Evolutionary conservation across 2,888 invertebrate genomes (phyloP).

Genomic region (Pristionchus fissidentatus): DNA sequence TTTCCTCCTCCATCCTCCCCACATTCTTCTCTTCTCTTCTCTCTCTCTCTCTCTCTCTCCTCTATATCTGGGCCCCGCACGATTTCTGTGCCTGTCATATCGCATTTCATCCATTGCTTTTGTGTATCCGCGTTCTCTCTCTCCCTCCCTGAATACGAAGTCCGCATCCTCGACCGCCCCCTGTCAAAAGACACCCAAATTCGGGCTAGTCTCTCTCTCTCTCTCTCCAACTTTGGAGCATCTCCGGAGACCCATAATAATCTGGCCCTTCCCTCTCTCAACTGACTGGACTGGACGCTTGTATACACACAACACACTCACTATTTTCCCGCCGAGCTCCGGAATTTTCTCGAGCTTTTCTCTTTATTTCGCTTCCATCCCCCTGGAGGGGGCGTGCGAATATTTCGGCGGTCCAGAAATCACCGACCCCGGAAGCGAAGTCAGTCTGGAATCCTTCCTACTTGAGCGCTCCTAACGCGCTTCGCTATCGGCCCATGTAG

Average conservation of each 20-base stretch:
- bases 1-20: background rate
- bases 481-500: slow-evolving; percentile 53
- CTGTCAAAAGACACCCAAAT: no score
- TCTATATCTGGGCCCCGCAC: background rate
- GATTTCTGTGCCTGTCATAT: slow-evolving; percentile 23
- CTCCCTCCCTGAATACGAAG: no score
- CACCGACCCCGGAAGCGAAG: background rate
- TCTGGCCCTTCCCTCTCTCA: slow-evolving; percentile 4
- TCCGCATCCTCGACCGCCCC: no score
- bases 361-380: background rate
- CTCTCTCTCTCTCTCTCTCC: background rate
- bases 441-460: slow-evolving; percentile 5
- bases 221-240: slow-evolving; percentile 20
- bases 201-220: background rate
- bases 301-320: background rate
- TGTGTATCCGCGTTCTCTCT: background rate
- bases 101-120: slow-evolving; percentile 25
- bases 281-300: slow-evolving; percentile 16
- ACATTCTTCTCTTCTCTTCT: background rate
- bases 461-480: background rate
- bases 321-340: background rate
- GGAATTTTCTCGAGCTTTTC: no score
- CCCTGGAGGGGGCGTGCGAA: background rate
- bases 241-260: slow-evolving; percentile 42
- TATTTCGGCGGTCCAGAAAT: slow-evolving; percentile 24